A percentile compares a stretch with the other conserved stretches of the same genome.
These are phyloP conservation scores for Tubulanus polymorphus DNA, from an alignment of 2,888 invertebrate species.

Conservation along the genomic window DNA sequence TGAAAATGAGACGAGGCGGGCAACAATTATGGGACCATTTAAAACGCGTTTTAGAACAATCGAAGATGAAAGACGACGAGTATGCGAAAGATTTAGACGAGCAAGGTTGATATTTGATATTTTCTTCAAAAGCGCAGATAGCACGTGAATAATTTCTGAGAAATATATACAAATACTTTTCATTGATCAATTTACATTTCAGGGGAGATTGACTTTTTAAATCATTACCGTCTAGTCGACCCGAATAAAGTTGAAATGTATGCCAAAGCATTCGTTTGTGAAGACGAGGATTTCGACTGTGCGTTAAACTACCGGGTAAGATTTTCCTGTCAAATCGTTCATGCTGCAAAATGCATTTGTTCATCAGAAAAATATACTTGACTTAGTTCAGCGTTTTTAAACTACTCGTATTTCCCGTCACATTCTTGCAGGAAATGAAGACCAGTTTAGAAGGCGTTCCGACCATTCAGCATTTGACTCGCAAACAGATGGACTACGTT, in stretches of 20 bases:
- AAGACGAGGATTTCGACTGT: constrained; percentile 47
- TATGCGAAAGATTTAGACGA: constrained; percentile 43
- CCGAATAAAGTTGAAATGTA: constrained; percentile 43
- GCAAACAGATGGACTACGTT: constrained; percentile 49
- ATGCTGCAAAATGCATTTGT: too few species aligned
- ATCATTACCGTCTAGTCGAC: constrained; percentile 49
- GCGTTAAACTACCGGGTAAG: constrained; percentile 37
- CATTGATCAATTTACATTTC: too few species aligned
- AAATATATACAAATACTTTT: too few species aligned
- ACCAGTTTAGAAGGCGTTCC: constrained; percentile 45
- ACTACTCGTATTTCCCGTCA: too few species aligned
- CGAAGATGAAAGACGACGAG: constrained; percentile 37
- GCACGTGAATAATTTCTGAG: too few species aligned
- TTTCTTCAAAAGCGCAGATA: too few species aligned
- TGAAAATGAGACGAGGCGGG: constrained; percentile 47
- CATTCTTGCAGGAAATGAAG: constrained; percentile 35
- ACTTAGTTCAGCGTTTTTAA: too few species aligned
- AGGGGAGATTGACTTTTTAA: constrained; percentile 47
- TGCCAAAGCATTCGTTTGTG: constrained; percentile 48
- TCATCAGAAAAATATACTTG: too few species aligned
- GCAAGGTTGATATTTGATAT: constrained; percentile 34
- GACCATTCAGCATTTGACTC: constrained; percentile 37
- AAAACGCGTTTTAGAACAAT: constrained; percentile 41
- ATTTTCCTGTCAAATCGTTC: neutral
- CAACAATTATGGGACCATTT: constrained; percentile 43